A percentile compares a stretch with the other conserved stretches of the same genome.
Conservation (phyloP, 2,113 vertebrate genomes). For the Seriola dumerili region DNA sequence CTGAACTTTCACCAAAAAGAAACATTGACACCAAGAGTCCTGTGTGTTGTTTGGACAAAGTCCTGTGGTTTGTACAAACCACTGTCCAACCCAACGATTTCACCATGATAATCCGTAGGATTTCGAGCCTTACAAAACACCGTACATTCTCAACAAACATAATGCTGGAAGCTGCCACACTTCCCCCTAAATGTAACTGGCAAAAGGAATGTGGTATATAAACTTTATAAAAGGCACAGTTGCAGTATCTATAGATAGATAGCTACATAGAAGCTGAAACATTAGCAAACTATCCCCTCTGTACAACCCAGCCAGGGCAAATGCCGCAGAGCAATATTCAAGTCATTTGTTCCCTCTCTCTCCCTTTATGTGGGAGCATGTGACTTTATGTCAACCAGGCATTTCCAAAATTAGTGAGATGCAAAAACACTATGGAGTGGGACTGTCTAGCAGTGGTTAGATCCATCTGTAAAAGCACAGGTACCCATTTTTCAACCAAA, state of each 20-base stretch:
- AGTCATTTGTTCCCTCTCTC: neutral
- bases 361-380: constrained; percentile 3
- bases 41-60: neutral
- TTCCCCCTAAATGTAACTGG: no score
- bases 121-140: no score
- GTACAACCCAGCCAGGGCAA: neutral
- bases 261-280: no score
- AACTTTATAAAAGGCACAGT: no score
- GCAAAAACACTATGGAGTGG: constrained; percentile 4
- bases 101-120: no score
- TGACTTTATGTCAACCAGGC: constrained; percentile 32
- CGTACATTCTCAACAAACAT: no score
- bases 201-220: no score
- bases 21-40: no score
- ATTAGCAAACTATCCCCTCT: neutral
- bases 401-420: constrained; percentile 37
- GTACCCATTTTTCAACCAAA: constrained; percentile 37
- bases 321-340: neutral
- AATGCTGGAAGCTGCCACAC: no score
- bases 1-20: no score
- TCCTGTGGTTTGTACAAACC: neutral
- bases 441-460: constrained; percentile 2
- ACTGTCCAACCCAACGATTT: neutral
- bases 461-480: constrained; percentile 32
- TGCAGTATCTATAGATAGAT: no score